These are phyloP conservation scores for Acanthosepion pharaonis DNA, from an alignment of 2,888 invertebrate species.

Conservation along the genomic window DNA sequence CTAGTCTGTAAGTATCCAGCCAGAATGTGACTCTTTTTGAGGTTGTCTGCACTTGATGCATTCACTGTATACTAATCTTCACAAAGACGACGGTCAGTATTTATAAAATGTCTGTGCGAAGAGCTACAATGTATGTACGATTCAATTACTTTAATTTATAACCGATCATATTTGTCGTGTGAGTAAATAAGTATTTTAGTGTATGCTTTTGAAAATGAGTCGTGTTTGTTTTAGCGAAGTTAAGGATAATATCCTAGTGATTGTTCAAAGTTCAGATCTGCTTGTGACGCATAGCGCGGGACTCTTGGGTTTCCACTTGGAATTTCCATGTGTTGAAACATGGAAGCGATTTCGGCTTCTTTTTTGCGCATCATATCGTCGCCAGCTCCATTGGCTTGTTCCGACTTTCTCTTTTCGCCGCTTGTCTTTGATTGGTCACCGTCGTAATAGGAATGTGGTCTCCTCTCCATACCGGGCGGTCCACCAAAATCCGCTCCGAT, in stretches of 20 bases:
- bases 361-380: conserved; percentile 51
- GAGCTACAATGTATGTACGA: too few species aligned
- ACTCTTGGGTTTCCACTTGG: not conserved
- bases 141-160: too few species aligned
- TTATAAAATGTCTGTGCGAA: too few species aligned
- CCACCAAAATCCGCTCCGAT: not conserved
- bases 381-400: not conserved
- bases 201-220: not conserved
- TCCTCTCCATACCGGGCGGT: not conserved
- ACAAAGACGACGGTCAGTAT: too few species aligned
- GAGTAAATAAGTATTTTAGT: not conserved
- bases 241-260: conserved; percentile 68
- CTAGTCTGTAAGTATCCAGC: too few species aligned
- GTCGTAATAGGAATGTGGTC: conserved; percentile 13
- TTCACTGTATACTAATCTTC: too few species aligned
- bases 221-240: not conserved
- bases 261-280: conserved; percentile 61
- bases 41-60: too few species aligned
- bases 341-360: conserved; percentile 63
- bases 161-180: not conserved
- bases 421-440: conserved; percentile 48
- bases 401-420: conserved; percentile 47
- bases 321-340: conserved; percentile 54
- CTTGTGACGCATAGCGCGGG: not conserved
- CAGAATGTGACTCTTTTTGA: too few species aligned